Evolutionary conservation across 2,888 invertebrate species (phyloP).

Genomic region (Fragum fragum): DNA sequence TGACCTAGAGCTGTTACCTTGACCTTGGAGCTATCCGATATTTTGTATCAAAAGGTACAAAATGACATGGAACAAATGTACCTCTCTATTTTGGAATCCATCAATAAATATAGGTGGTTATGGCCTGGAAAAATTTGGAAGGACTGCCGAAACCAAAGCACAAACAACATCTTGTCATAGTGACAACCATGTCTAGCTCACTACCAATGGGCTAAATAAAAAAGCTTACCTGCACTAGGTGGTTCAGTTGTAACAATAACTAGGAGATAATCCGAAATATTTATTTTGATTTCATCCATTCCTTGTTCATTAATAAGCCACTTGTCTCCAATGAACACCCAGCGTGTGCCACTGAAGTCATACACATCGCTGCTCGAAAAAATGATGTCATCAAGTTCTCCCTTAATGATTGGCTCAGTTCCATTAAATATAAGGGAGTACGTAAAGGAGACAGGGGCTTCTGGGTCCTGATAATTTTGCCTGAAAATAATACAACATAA

Average conservation of each 20-base stretch:
- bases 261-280: conserved; percentile 73
- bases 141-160: no score
- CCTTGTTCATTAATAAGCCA: conserved; percentile 56
- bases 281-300: conserved; percentile 68
- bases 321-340: conserved; percentile 56
- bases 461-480: conserved; percentile 55
- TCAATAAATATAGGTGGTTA: no score
- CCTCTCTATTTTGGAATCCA: no score
- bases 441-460: conserved; percentile 68
- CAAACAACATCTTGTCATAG: no score
- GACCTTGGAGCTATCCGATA: no score
- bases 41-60: no score
- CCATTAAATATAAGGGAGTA: conserved; percentile 73
- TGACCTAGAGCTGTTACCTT: no score
- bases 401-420: conserved; percentile 63
- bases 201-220: no score
- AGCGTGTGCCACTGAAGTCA: conserved; percentile 51
- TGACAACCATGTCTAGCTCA: no score
- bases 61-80: no score
- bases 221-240: conserved; percentile 62
- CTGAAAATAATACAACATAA: no score
- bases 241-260: conserved; percentile 57
- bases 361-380: conserved; percentile 46
- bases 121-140: no score
- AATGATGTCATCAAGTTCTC: conserved; percentile 61